Conservation (phyloP, 2,113 vertebrate genomes). For the Aepyceros melampus region DNA sequence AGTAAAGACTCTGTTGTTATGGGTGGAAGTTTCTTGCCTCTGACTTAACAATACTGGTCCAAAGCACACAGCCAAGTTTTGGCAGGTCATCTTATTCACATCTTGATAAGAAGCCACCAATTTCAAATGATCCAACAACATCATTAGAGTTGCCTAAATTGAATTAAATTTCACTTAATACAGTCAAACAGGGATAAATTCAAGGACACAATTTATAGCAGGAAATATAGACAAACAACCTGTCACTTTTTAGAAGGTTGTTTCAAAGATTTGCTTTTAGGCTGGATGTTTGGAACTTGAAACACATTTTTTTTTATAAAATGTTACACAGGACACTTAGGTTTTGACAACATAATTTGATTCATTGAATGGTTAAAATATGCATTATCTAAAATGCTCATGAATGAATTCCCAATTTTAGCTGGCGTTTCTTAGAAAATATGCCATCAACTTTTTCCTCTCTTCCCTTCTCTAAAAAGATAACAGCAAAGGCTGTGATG, state of each 20-base stretch:
- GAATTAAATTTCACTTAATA: slow-evolving; percentile 54
- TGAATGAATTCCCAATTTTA: slow-evolving; percentile 4
- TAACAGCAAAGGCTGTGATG: background rate
- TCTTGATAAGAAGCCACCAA: slow-evolving; percentile 95
- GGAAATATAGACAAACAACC: background rate
- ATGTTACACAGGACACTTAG: background rate
- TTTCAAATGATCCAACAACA: slow-evolving; percentile 95
- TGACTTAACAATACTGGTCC: slow-evolving; percentile 96
- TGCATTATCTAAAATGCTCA: background rate
- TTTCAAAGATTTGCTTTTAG: background rate
- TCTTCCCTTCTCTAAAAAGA: background rate
- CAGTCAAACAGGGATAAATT: background rate
- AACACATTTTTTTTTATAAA: slow-evolving; percentile 8
- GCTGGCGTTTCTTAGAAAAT: background rate
- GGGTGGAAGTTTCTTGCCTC: slow-evolving; percentile 91
- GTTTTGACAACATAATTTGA: background rate
- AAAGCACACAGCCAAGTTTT: slow-evolving; percentile 98
- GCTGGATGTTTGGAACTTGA: background rate
- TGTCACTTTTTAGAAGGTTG: background rate
- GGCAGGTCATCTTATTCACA: slow-evolving; percentile 98
- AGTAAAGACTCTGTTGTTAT: slow-evolving; percentile 94
- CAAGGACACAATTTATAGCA: slow-evolving; percentile 13
- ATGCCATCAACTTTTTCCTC: background rate
- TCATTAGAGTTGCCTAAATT: slow-evolving; percentile 90
- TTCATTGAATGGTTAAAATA: background rate